These are phyloP conservation scores for Peromyscus aztecus DNA, from an alignment of 2,797 vertebrate species.

Conservation along the genomic window DNA sequence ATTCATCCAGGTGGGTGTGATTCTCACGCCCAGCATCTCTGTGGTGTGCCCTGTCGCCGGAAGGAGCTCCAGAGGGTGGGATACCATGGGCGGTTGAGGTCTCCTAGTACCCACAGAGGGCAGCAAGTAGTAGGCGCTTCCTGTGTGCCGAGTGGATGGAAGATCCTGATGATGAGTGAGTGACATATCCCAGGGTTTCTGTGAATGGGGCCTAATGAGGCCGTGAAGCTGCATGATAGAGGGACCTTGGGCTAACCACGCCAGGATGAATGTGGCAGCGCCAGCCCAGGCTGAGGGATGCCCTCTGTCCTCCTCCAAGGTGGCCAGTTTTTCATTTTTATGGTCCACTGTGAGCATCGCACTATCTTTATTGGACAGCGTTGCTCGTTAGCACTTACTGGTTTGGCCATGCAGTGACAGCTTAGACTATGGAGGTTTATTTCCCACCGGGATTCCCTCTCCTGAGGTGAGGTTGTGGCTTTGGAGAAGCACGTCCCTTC, in stretches of 20 bases:
- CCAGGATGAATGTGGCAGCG: background rate
- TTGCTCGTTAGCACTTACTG: accelerated
- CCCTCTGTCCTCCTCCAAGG: background rate
- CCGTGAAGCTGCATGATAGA: accelerated
- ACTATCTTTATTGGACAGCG: accelerated
- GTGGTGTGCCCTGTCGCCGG: background rate
- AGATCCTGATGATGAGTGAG: accelerated
- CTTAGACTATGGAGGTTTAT: background rate
- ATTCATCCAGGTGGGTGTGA: background rate
- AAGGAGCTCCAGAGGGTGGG: too few relatives aligned
- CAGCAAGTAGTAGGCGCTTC: accelerated
- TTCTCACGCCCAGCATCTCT: background rate
- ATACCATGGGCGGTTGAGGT: background rate
- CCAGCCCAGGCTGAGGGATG: background rate
- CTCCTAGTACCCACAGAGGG: background rate
- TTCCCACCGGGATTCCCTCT: background rate
- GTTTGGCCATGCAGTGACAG: accelerated
- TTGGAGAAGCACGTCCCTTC: accelerated
- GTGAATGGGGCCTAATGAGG: accelerated
- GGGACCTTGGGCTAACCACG: background rate
- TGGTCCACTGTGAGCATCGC: accelerated
- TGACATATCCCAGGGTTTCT: too few relatives aligned
- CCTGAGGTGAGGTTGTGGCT: background rate
- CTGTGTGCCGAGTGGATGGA: accelerated
- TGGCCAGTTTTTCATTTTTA: accelerated